Conservation (phyloP, 2,888 invertebrate genomes). For the Drosophila engyochracea region DNA sequence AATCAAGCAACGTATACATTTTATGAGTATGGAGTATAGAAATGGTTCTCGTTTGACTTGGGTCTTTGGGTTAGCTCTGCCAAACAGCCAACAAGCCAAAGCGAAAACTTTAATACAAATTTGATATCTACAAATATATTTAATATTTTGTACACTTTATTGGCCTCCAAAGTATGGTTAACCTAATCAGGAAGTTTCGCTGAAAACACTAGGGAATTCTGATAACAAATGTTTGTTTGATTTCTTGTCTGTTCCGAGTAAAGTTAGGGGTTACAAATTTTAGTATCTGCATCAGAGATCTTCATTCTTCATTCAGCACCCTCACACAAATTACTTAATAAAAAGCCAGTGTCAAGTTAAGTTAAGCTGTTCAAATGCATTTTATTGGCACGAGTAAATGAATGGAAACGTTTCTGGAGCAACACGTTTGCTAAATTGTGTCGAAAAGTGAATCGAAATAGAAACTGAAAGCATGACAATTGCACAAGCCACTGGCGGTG, state of each 20-base stretch:
- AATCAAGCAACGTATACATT: constrained; percentile 2
- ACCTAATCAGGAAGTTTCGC: constrained; percentile 1
- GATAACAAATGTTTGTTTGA: background rate
- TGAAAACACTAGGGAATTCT: background rate
- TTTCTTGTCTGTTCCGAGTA: background rate
- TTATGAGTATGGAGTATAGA: background rate
- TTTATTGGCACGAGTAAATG: background rate
- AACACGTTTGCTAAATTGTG: constrained; percentile 54
- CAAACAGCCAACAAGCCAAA: background rate
- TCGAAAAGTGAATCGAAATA: constrained; percentile 64
- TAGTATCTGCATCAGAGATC: background rate
- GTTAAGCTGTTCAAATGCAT: background rate
- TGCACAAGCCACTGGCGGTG: constrained; percentile 10
- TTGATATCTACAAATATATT: background rate
- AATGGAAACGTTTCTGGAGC: constrained; percentile 4
- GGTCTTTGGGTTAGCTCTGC: background rate
- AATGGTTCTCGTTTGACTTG: constrained; percentile 1
- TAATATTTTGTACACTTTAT: background rate
- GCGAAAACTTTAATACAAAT: background rate
- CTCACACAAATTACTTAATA: background rate
- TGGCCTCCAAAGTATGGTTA: background rate
- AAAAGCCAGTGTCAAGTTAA: background rate
- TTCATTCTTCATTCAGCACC: background rate
- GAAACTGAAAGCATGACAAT: constrained; percentile 28
- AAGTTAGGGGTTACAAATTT: background rate